A percentile compares a stretch with the other conserved stretches of the same genome.
Conservation (phyloP, 2,113 vertebrate genomes). For the Aptenodytes forsteri region DNA sequence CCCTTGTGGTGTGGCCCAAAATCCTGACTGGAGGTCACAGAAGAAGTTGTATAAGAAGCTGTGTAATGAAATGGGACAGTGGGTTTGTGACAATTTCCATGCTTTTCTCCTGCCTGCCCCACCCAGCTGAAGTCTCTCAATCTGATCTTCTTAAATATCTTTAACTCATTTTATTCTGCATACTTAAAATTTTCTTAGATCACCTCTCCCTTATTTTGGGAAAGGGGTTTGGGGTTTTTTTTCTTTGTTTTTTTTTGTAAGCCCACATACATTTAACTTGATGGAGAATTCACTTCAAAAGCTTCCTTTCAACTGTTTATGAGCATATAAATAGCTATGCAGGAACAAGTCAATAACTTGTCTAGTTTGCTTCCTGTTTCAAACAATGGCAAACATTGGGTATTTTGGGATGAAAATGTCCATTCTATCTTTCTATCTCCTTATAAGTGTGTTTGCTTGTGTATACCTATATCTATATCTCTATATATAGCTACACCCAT, state of each 20-base stretch:
- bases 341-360: slow-evolving; percentile 49
- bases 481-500: neutral
- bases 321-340: slow-evolving; percentile 27
- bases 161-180: neutral
- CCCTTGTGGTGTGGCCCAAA: slow-evolving; percentile 6
- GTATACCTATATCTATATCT: neutral
- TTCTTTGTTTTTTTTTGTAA: neutral
- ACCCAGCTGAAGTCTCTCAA: neutral
- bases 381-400: slow-evolving; percentile 11
- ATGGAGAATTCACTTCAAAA: slow-evolving; percentile 48
- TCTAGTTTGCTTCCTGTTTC: slow-evolving; percentile 37
- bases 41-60: neutral
- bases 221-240: neutral
- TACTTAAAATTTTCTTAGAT: neutral
- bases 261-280: slow-evolving; percentile 15
- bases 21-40: slow-evolving; percentile 23
- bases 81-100: neutral
- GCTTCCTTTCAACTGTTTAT: slow-evolving; percentile 38
- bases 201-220: neutral
- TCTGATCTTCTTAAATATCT: neutral
- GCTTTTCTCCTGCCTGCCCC: neutral
- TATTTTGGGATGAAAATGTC: neutral
- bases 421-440: neutral
- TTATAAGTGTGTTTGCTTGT: neutral
- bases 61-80: neutral